Evolutionary conservation across 92 coral and sea anemone genomes (phyloP), one percentile per base, ranked within the genome.

Genomic region (Palythoa grandis): DNA sequence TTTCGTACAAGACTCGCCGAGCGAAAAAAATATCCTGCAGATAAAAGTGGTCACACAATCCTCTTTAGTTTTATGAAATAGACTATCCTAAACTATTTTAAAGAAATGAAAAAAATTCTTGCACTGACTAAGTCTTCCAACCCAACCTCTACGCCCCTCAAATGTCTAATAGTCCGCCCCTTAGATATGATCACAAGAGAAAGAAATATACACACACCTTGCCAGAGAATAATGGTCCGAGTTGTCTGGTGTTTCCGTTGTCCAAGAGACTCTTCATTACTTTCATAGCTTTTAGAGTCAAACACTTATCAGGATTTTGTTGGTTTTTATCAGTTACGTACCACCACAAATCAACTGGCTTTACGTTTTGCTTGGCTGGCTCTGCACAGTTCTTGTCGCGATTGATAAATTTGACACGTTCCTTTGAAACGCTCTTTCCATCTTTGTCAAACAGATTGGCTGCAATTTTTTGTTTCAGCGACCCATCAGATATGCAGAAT

Each of bases 321-420:
- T 92, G 83, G 22, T 66, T 90, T n/a, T 90, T 38, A 5, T 79
- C 91, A 10, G 94, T 40, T 2, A 91, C 96, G 37, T 88, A 88
- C 82, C 93, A 95, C 98, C 95, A 91, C 53, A 96, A 91, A 24
- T 91, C 97, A n/a, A 93, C 95, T 43, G 79, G 91, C 25, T 70
- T 60, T 52, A 85, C 87, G 80, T 86, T 25, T 52, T 78, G 88
- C 61, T 91, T 90, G 38, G 71, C 73, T 2, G 94, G 93, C 50
- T 93, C 95, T 0, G 76, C 94, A 52, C 98, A 96, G 79, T 92
- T 87, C 78, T 60, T 90, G 38, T 82, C 88, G 17, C 86, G 86
- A 57, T 96, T 95, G 66, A 95, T 83, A 74, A 92, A 93, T 57
- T 83, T 73, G 40, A 96, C 87, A 66, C 94, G 88, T 86, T 82